phyloP scores from a whole-genome alignment of 2,113 vertebrate species.

The Calonectris borealis region DNA sequence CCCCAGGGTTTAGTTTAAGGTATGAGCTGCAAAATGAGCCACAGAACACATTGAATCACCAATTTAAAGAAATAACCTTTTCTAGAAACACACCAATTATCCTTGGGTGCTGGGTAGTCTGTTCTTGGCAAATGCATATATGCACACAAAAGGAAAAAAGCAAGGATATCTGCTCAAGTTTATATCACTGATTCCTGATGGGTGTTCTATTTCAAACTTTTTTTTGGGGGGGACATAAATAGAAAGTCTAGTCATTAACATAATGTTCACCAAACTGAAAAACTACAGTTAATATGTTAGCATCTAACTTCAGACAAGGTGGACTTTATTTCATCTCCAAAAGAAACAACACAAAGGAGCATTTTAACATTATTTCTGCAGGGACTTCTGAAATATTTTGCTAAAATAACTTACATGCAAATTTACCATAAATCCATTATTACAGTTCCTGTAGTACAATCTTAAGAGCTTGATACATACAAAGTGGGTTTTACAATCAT shows the following conservation, averaged over 20 bases:
- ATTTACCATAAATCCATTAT: not conserved
- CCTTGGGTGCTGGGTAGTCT: not conserved
- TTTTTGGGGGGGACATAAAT: not conserved
- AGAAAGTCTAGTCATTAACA: not conserved
- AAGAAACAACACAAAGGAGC: not conserved
- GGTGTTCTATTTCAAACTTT: not conserved
- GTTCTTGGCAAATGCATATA: not conserved
- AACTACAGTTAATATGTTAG: not conserved
- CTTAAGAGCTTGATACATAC: not conserved
- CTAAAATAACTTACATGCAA: not conserved
- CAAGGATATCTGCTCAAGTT: not conserved
- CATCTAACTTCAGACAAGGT: not conserved
- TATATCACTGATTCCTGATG: not conserved
- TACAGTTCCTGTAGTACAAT: not conserved
- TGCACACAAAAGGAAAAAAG: not conserved
- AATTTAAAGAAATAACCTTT: slow-evolving; percentile 58
- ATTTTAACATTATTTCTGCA: not conserved
- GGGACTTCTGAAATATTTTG: not conserved
- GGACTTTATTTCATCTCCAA: not conserved
- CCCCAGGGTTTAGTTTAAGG: slow-evolving; percentile 54
- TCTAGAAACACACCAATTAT: slow-evolving; percentile 37
- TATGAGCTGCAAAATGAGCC: slow-evolving; percentile 21
- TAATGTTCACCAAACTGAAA: not conserved
- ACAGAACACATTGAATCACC: slow-evolving; percentile 28
- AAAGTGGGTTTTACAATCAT: not conserved